Base-by-base conservation (phyloP, 1,140 invertebrate genomes). In the Plutomurus gul region DNA sequence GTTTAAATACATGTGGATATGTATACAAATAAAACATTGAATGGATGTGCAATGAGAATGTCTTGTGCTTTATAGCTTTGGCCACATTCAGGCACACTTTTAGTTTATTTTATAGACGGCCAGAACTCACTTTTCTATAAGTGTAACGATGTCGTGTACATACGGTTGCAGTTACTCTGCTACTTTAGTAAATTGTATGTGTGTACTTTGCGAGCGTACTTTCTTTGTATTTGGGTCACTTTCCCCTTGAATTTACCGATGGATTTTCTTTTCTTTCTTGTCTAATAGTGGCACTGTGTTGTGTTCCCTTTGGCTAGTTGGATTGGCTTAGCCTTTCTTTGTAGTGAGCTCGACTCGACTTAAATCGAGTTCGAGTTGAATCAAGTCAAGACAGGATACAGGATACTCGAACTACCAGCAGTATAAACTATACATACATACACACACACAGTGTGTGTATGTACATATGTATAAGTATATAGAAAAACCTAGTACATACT, bases 151-250 rank as follows among this genome's bases (percentile, higher is more conserved):
- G 47, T 11, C 27, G 7, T 65, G 56, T 6, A 65, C 56, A 30
- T 65, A 65, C 56, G 56, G 30, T 27, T n/a, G 56, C 18, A 16
- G 56, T 65, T 65, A 65, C 36, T 30, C 27, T 65, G 30, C 27
- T 65, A 65, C 36, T 65, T 65, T 65, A 65, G 30, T 65, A 43
- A 43, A 10, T 43, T 43, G 39, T 33, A 65, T 65, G 25, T 13
- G 3, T 60, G 27, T 60, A 60, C 27, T 27, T 65, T 18, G 11
- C 30, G 25, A n/a, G n/a, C 10, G 20, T 51, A 56, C 22, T n/a
- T 33, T 27, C 27, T 65, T 60, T 33, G 27, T 65, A 65, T 65
- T 65, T 65, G 27, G 56, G 56, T 65, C 56, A 65, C 27, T 65
- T 33, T 65, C 56, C 56, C 56, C 27, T n/a, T 65, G n/a, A 43